phyloP scores from a whole-genome alignment of 1,140 invertebrate species.

The Adelges cooleyi region DNA sequence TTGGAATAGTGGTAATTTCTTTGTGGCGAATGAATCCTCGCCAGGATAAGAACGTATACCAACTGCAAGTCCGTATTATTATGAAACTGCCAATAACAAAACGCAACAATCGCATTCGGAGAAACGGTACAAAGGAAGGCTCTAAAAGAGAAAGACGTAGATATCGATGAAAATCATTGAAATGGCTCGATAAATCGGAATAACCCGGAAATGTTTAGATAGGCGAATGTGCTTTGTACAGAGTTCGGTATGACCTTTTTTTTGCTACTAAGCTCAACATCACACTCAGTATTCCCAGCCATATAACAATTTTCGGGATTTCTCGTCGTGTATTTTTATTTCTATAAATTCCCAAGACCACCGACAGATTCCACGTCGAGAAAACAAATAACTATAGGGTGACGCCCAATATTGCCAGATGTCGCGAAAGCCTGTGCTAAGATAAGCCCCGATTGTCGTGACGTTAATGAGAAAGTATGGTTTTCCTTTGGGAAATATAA shows the following conservation, averaged over 20 bases:
- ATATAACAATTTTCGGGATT: slow-evolving; percentile 6
- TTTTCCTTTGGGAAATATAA: background rate
- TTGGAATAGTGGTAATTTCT: background rate
- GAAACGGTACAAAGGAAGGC: background rate
- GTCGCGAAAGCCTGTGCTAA: background rate
- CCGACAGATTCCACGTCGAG: background rate
- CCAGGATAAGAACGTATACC: background rate
- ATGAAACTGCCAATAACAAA: no score
- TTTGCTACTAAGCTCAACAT: background rate
- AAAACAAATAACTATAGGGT: background rate
- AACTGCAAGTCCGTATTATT: background rate
- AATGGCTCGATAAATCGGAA: slow-evolving; percentile 13
- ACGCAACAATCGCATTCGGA: no score
- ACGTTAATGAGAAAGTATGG: background rate
- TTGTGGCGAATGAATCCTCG: background rate
- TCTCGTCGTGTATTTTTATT: slow-evolving; percentile 2
- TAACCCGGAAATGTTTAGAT: background rate
- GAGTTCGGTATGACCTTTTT: background rate
- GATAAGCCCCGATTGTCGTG: background rate
- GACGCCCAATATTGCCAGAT: background rate
- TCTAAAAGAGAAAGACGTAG: background rate
- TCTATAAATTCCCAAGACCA: background rate
- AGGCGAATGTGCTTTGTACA: background rate
- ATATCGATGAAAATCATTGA: background rate
- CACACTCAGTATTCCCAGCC: background rate